phyloP scores from a whole-genome alignment of 2,797 vertebrate species.

The Triplophysa yarkandensis region DNA sequence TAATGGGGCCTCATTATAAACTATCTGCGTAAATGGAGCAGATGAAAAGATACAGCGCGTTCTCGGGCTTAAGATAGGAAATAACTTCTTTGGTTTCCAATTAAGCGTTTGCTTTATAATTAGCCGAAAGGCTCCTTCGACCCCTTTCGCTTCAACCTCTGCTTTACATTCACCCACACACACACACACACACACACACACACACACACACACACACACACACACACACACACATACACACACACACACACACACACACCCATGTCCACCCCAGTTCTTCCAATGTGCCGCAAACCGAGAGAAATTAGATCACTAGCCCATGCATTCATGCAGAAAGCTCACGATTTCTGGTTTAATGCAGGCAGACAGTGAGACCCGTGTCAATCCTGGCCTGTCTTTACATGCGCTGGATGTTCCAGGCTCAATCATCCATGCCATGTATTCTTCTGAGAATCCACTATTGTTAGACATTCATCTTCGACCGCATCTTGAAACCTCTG shows the following conservation, averaged over 20 bases:
- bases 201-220: not conserved
- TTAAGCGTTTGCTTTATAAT: slow-evolving; percentile 73
- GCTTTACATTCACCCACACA: slow-evolving; percentile 4
- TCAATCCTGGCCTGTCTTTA: slow-evolving; percentile 52
- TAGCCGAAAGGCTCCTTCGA: slow-evolving; percentile 62
- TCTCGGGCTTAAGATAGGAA: slow-evolving; percentile 68
- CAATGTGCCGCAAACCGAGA: slow-evolving; percentile 58
- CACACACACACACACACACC: not conserved
- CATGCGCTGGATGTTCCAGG: slow-evolving; percentile 32
- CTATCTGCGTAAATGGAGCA: slow-evolving; percentile 70
- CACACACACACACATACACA: not conserved
- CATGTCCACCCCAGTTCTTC: slow-evolving; percentile 40
- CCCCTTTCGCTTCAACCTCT: slow-evolving; percentile 57
- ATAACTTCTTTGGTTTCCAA: slow-evolving; percentile 73
- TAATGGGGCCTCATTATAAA: slow-evolving; percentile 72
- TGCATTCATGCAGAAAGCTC: slow-evolving; percentile 68
- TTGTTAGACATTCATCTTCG: not conserved
- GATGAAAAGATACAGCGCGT: slow-evolving; percentile 66
- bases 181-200: not conserved
- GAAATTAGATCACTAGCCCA: slow-evolving; percentile 68
- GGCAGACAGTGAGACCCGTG: slow-evolving; percentile 71
- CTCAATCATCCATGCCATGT: slow-evolving; percentile 26
- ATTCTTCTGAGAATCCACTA: slow-evolving; percentile 1
- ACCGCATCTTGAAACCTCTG: not conserved
- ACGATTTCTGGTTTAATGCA: slow-evolving; percentile 68